Base-by-base conservation (phyloP, 1,140 invertebrate species). In the Gerris buenoi region DNA sequence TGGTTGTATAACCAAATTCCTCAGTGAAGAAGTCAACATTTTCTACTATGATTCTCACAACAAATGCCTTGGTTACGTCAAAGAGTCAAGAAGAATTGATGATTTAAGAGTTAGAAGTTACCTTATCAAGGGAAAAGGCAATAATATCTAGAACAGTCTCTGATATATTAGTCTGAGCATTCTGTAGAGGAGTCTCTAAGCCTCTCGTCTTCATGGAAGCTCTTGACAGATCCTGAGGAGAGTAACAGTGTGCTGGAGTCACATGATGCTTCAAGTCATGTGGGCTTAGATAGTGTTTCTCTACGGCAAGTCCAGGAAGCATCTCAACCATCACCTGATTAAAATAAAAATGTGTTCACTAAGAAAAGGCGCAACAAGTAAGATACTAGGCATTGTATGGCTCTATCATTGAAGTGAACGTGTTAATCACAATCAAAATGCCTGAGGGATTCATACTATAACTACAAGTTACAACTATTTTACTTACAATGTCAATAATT, bases 111-210 rank as follows among this genome's bases (percentile, higher is more conserved):
- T n/a, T n/a, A n/a, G n/a, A n/a, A n/a, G n/a, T n/a, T 60, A 60
- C 58, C 58, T 60, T 15, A 60, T 60, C 58, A 13, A 60, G 5
- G 22, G 58, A 13, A 76, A 89, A 87, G 66, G 86, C 85, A 22
- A 89, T 78, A 68, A 90, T 77, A 68, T 89, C 82, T 65, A 84
- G 79, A 23, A 90, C 78, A 60, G 83, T 81, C 75, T 91, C 88
- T 28, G 82, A 79, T 65, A 77, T 79, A 5, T 81, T 81, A 23
- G 83, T 82, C 60, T 83, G 78, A 1, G 83, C 82, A 75, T 86
- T 86, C 63, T 79, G 77, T 63, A 87, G 75, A 69, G 74, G 73
- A 69, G 75, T 71, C 71, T 81, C 73, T 72, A 81, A 77, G 71
- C 79, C 74, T 68, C 70, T 70, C 64, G 76, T 78, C 56, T 83